Percentiles rank a stretch among this genome's conserved stretches.
These are phyloP conservation scores for Peromyscus attwateri DNA, from an alignment of 2,797 vertebrate species.

Conservation along the genomic window DNA sequence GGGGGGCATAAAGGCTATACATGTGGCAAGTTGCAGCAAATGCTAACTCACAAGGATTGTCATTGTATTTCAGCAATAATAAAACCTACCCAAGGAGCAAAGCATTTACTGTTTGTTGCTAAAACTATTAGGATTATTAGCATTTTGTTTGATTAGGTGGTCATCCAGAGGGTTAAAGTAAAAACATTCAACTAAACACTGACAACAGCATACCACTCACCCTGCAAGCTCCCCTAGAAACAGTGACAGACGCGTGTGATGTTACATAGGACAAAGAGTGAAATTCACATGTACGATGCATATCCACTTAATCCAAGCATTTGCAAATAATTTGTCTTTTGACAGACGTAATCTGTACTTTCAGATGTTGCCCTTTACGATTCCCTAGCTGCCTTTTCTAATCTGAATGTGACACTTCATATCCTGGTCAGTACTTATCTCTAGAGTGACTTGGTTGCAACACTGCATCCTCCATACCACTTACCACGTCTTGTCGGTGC, in stretches of 20 bases:
- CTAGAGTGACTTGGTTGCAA: not conserved
- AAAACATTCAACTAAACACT: conserved; percentile 45
- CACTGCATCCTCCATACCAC: not conserved
- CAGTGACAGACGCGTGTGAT: not conserved
- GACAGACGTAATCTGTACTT: not conserved
- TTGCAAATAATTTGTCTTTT: conserved; percentile 51
- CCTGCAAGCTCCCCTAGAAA: not conserved
- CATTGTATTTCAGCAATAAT: conserved; percentile 20
- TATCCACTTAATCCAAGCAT: not conserved
- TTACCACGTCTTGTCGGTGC: not conserved
- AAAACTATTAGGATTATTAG: conserved; percentile 51
- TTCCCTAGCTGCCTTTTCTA: not conserved
- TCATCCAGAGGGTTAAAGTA: conserved; percentile 28
- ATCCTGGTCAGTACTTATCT: not conserved
- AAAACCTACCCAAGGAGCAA: conserved; percentile 30
- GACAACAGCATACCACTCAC: not conserved
- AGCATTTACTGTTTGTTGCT: conserved; percentile 46
- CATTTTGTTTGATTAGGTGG: conserved; percentile 32
- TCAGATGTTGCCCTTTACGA: not conserved
- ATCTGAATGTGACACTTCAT: not conserved
- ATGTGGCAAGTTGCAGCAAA: not conserved
- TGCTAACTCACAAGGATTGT: not conserved
- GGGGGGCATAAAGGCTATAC: conserved; percentile 9
- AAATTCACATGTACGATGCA: not conserved
- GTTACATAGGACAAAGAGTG: too few relatives aligned